These are phyloP conservation scores for Cyanoramphus novaezelandiae DNA, from an alignment of 2,113 vertebrate genomes.

Conservation along the genomic window DNA sequence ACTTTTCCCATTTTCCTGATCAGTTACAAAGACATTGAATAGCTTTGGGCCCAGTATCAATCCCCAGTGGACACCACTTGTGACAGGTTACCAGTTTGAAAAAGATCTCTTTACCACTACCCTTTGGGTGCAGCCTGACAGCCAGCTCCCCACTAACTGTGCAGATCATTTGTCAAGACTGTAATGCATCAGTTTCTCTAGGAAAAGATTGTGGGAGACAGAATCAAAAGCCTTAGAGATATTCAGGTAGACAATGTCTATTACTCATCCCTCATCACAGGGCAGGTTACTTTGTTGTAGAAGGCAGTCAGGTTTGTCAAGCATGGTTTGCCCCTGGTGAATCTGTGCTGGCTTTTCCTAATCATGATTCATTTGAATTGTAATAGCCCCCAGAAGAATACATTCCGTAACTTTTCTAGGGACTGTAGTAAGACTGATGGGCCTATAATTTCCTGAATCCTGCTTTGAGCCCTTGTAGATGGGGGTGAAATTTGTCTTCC, in stretches of 20 bases:
- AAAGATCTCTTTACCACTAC: background rate
- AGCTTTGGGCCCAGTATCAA: background rate
- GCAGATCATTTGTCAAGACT: background rate
- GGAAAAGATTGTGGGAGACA: background rate
- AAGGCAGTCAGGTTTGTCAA: background rate
- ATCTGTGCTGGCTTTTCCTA: background rate
- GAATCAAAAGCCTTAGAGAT: background rate
- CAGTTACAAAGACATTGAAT: background rate
- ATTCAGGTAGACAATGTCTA: background rate
- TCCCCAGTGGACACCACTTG: background rate
- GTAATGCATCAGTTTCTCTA: background rate
- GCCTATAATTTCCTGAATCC: background rate
- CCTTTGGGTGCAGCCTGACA: background rate
- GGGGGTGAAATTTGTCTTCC: background rate
- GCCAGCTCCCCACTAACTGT: background rate
- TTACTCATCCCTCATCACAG: background rate
- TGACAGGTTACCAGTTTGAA: background rate
- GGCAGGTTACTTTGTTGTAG: background rate
- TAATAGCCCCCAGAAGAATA: background rate
- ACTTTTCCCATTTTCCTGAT: background rate
- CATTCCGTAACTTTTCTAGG: background rate
- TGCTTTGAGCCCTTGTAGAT: background rate
- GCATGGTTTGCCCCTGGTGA: background rate
- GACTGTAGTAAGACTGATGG: background rate
- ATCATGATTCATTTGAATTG: background rate